A percentile compares a stretch with the other conserved stretches of the same genome.
phyloP scores from a whole-genome alignment of 2,113 vertebrate genomes.

The Caranx melampygus region DNA sequence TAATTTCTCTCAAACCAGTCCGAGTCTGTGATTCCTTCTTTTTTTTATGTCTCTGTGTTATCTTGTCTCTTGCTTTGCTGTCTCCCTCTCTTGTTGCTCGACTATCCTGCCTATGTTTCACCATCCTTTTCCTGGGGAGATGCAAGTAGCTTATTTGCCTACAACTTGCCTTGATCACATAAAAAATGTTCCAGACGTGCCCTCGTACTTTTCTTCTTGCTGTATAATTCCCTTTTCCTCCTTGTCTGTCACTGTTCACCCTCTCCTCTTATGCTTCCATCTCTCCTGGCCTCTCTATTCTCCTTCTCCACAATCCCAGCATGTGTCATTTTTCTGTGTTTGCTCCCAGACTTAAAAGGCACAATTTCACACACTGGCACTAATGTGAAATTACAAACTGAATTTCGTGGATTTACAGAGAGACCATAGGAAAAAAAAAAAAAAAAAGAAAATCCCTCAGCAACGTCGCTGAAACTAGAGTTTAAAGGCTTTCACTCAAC shows the following conservation, averaged over 20 bases:
- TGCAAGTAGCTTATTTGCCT: neutral
- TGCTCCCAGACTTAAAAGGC: neutral
- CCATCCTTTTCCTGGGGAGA: neutral
- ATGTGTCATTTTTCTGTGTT: neutral
- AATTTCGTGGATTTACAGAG: neutral
- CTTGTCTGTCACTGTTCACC: neutral
- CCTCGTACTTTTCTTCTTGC: slow-evolving; percentile 5
- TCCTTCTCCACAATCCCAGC: neutral
- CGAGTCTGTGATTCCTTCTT: slow-evolving; percentile 12
- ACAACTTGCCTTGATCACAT: slow-evolving; percentile 15
- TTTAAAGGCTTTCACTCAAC: neutral
- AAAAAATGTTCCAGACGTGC: slow-evolving; percentile 12
- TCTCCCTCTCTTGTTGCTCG: neutral
- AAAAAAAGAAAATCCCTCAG: neutral
- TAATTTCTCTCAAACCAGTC: slow-evolving; percentile 34
- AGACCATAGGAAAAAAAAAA: too few relatives aligned
- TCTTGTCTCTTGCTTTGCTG: neutral
- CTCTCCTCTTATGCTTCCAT: neutral
- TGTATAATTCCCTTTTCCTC: slow-evolving; percentile 1
- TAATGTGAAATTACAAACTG: slow-evolving; percentile 6
- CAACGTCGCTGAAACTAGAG: neutral
- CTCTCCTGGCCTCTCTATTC: slow-evolving; percentile 13
- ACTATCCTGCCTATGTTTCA: neutral
- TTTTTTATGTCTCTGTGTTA: slow-evolving; percentile 24
- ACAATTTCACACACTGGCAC: neutral